Evolutionary conservation across 2,797 vertebrate species (phyloP), one percentile per base, ranked within the genome.

Genomic region (Microctenopoma lineatum): DNA sequence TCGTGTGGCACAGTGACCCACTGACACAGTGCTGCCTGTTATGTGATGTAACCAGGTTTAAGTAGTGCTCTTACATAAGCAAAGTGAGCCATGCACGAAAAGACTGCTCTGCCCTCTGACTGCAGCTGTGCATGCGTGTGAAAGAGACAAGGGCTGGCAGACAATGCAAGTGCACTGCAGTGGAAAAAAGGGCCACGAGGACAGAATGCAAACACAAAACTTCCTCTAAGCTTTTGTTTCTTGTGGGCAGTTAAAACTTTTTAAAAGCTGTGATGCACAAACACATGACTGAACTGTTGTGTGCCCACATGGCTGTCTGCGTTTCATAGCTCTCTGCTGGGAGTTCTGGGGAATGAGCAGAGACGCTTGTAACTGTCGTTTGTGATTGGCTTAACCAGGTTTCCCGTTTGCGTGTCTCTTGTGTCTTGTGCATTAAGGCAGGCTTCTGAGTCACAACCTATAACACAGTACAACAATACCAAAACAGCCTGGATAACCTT

Each of bases 1-100:
- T 67, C 76, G 74, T 73, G 87, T 82, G 87, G 87, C 91, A 91
- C 84, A 88, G 87, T 92, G 90, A 92, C 91, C 91, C 86, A 92
- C 87, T 92, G 90, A 92, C 91, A 92, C 90, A 92, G 64, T 90
- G 86, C 85, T 89, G 81, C 86, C 82, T 84, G 80, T 76, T 84
- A 67, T 77, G 81, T 91, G 87, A 92, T 90, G 87, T 91, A 92
- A 91, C 89, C 85, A 87, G 86, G 85, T 91, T 90, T 91, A 89
- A 89, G 90, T 86, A 87, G 86, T 82, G 70, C 80, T 92, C 87
- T 92, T 92, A 91, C 89, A 89, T 92, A 91, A 91, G 90, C 85
- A 84, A 75, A 90, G 85, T 84, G 86, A 89, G 83, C 84, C 88
- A 88, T 84, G 89, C 90, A 89, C 89, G 85, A 86, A 89, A 83